These are phyloP conservation scores for Pangasianodon hypophthalmus DNA, from an alignment of 2,113 vertebrate genomes.

Conservation along the genomic window DNA sequence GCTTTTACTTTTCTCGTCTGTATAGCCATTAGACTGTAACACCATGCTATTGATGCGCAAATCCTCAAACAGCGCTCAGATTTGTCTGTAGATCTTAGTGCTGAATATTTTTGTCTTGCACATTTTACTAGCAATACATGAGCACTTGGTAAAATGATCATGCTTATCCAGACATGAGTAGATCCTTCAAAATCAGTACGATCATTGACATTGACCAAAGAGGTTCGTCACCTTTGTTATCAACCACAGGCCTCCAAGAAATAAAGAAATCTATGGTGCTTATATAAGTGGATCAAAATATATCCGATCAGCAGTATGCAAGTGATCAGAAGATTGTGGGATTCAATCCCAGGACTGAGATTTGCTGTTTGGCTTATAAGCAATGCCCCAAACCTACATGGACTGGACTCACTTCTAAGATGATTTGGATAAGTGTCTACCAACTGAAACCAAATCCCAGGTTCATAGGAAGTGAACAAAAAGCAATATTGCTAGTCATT, in stretches of 20 bases:
- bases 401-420: background rate
- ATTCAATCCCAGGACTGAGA: background rate
- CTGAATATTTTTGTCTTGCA: background rate
- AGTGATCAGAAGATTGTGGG: background rate
- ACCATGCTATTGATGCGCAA: background rate
- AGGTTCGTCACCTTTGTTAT: background rate
- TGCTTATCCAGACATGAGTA: conserved; percentile 2
- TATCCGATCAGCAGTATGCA: background rate
- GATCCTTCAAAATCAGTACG: conserved; percentile 2
- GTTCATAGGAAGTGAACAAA: conserved; percentile 6
- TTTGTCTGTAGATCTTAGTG: conserved; percentile 3
- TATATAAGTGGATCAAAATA: background rate
- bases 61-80: background rate
- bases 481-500: background rate
- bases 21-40: background rate
- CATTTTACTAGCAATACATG: background rate
- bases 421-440: background rate
- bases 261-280: background rate
- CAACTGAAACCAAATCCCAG: background rate
- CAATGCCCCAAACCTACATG: background rate
- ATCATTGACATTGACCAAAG: background rate
- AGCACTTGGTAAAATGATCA: background rate
- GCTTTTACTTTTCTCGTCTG: background rate
- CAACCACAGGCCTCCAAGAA: background rate
- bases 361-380: background rate